Conservation (phyloP, 2,888 invertebrate genomes). For the Torymus auratus region DNA sequence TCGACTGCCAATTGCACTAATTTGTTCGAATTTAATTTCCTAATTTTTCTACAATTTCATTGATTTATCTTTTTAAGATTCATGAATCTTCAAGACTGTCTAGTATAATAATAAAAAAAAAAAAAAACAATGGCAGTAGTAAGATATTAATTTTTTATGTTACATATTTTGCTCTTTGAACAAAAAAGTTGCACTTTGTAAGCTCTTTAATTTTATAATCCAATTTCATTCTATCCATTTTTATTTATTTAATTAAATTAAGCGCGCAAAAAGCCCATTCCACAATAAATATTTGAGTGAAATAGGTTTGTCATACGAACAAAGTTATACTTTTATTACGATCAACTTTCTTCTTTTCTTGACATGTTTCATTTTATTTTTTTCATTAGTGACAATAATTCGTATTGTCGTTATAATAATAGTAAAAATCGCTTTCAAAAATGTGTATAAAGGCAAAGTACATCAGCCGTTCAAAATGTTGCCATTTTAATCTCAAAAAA, state of each 20-base stretch:
- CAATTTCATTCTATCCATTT: conserved; percentile 49
- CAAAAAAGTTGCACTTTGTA: conserved; percentile 51
- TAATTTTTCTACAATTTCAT: conserved; percentile 53
- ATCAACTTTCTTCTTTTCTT: conserved; percentile 29
- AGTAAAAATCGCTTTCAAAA: conserved; percentile 43
- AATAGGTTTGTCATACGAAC: conserved; percentile 50
- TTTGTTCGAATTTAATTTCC: conserved; percentile 38
- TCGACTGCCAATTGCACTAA: conserved; percentile 65
- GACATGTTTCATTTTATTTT: conserved; percentile 20
- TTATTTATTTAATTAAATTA: conserved; percentile 46
- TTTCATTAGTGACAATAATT: conserved; percentile 41
- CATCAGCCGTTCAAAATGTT: conserved; percentile 47
- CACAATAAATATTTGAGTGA: conserved; percentile 41
- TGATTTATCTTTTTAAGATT: conserved; percentile 50
- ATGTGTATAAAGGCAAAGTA: conserved; percentile 50
- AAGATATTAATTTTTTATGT: conserved; percentile 19
- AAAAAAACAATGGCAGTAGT: conserved; percentile 40
- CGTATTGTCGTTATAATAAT: conserved; percentile 27
- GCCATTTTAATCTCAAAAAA: conserved; percentile 23
- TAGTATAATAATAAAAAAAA: conserved; percentile 24
- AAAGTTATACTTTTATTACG: conserved; percentile 23
- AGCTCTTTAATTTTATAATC: conserved; percentile 41
- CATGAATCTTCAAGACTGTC: conserved; percentile 36
- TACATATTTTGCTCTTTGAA: conserved; percentile 52
- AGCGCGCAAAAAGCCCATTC: conserved; percentile 52